A percentile compares a stretch with the other conserved stretches of the same genome.
Evolutionary conservation across 2,888 invertebrate species (phyloP).

Genomic region (Chorisops tibialis): DNA sequence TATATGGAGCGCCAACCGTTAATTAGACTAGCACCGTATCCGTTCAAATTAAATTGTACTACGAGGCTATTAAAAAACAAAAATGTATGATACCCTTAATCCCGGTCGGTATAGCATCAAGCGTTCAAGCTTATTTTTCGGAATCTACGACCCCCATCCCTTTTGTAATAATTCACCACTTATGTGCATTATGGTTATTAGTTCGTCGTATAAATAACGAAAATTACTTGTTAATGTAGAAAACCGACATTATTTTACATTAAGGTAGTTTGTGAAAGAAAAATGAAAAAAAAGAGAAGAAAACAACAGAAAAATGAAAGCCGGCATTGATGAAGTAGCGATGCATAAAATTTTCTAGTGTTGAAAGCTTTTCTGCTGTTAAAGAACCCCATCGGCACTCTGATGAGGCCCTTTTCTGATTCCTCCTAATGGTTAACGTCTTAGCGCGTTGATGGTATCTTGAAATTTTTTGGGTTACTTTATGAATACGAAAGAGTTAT

Average conservation of each 20-base stretch:
- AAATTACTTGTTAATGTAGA: slow-evolving; percentile 32
- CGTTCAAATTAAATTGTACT: slow-evolving; percentile 20
- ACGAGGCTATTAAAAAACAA: slow-evolving; percentile 15
- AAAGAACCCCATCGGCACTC: too few species aligned
- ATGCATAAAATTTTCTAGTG: not conserved
- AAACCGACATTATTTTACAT: slow-evolving; percentile 26
- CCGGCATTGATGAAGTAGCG: not conserved
- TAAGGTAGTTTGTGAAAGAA: not conserved
- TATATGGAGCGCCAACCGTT: not conserved
- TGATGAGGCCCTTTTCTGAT: not conserved
- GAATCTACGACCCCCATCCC: not conserved
- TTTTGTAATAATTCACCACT: not conserved
- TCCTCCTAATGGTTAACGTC: not conserved
- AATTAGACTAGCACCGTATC: slow-evolving; percentile 5
- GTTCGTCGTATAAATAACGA: slow-evolving; percentile 29
- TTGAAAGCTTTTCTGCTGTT: not conserved
- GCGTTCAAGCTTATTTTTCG: not conserved
- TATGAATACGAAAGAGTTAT: not conserved
- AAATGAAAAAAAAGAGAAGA: too few species aligned
- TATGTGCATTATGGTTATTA: slow-evolving; percentile 21
- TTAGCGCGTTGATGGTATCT: not conserved
- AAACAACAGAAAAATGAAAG: not conserved
- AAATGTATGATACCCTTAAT: not conserved
- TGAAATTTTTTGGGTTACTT: not conserved
- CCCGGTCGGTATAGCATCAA: not conserved